Base-by-base conservation (phyloP, 2,113 vertebrate species). In the Rhinolophus ferrumequinum region DNA sequence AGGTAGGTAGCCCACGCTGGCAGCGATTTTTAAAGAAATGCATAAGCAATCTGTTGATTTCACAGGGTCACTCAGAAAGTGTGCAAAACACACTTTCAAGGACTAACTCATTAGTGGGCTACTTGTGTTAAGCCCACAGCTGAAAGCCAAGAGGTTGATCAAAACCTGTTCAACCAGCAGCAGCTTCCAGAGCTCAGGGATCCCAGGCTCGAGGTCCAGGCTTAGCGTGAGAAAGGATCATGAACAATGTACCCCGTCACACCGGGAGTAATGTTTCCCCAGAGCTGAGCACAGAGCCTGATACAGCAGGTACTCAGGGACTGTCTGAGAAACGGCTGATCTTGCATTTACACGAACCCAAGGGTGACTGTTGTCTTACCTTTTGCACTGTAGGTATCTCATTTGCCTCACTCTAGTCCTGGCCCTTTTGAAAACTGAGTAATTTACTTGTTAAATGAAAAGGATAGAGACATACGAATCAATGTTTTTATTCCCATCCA, bases 351-450 rank as follows among this genome's bases (percentile, higher is more conserved):
- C 19, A 58, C 33, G 58, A 73, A 18, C 24, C 47, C 54, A 33
- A 87, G 30, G 66, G 33, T 66, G 19, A 88, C 21, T 66, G 52
- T 2, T 33, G 28, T 79, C 50, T 86, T 84, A 90, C 41, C 72
- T 58, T 77, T 44, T 86, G 82, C 33, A 91, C 6, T 72, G 16
- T 30, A 70, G 18, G 13, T 72, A 30, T 62, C 22, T 72, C 44
- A 62, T 62, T 62, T 91, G 73, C 64, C 56, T 95, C 67, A 60
- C 16, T 70, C 56, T 76, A 88, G 15, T 58, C 11, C 15, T 83
- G 58, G n/a, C 41, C 96, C 95, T 96, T 76, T 85, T 95, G 97
- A 97, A 41, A 41, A 41, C 41, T 5, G 8, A 97, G 93, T 41
- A 87, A 94, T 91, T 64, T 89, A 89, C 52, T 75, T 89, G 54